Base-by-base conservation (phyloP, 1,140 invertebrate species). In the Drosophila ficusphila region DNA sequence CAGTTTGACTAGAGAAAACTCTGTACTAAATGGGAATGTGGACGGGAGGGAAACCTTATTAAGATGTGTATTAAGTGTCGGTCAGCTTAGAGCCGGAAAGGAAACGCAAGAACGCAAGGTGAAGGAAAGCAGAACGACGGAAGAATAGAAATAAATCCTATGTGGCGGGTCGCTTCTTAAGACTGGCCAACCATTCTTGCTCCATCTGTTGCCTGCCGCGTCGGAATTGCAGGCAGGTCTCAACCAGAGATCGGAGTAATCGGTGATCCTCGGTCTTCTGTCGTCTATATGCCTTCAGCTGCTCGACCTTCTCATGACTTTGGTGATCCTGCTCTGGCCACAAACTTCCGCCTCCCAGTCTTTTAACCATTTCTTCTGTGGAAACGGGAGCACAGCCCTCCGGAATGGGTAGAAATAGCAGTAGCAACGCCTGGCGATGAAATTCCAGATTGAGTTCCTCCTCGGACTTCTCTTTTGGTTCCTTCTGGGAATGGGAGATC, bases 11-110 rank as follows among this genome's bases (percentile, higher is more conserved):
- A n/a, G 19, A 23, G 14, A 49, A 48, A 31, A 34, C 12, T 19
- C 12, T 21, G 2, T 23, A 7, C 7, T 25, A 47, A 39, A 21
- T 39, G 52, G 16, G 52, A n/a, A 27, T 19, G 27, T 39, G 19
- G 38, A 23, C 2, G 34, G 16, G 9, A 64, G 34, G 16, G 9
- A 64, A 60, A 46, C 21, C 38, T 27, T 64, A 60, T 60, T 60
- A 60, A 62, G 58, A 34, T 8, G 38, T 19, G 19, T 33, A 23
- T 57, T 57, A 25, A 46, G 53, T 29, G 38, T 14, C 19, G 34
- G 49, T 21, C 39, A 57, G 53, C 34, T 42, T 25, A 42, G 25
- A 54, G 21, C 42, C 8, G 42, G 42, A 27, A 46, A 29, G 44
- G 2, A 18, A 31, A 29, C 8, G 14, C 12, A 29, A 18, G 4